Percentiles rank a stretch among this genome's conserved stretches.
Conservation (phyloP, 2,113 vertebrate species). For the Cyanoramphus novaezelandiae region DNA sequence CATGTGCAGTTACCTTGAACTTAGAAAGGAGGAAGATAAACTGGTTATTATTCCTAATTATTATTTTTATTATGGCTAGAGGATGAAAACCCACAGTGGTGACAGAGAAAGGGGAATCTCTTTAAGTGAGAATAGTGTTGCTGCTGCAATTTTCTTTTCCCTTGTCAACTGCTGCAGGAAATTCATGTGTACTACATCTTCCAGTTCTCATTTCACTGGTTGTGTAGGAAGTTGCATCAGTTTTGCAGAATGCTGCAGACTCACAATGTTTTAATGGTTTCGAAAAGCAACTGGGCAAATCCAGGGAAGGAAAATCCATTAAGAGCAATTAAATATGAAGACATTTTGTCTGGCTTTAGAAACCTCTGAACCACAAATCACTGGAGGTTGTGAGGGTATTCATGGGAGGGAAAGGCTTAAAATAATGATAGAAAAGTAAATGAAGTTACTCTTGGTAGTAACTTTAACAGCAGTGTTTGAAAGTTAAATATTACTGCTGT, state of each 20-base stretch:
- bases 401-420: neutral
- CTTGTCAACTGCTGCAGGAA: neutral
- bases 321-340: constrained; percentile 2
- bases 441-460: neutral
- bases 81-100: neutral
- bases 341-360: constrained; percentile 3
- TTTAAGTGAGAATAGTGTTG: neutral
- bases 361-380: neutral
- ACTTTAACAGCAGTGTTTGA: neutral
- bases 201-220: neutral
- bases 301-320: constrained; percentile 3
- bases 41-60: neutral
- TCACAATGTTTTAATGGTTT: neutral
- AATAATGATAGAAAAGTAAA: neutral
- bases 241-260: neutral
- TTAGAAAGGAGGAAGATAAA: neutral
- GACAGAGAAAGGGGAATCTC: neutral
- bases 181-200: neutral
- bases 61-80: neutral
- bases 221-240: neutral
- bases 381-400: neutral
- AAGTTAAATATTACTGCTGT: neutral
- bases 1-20: neutral
- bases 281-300: neutral
- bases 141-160: neutral